Evolutionary conservation across 2,888 invertebrate genomes (phyloP), one percentile per base, ranked within the genome.

Genomic region (Epistrophe grossulariae): DNA sequence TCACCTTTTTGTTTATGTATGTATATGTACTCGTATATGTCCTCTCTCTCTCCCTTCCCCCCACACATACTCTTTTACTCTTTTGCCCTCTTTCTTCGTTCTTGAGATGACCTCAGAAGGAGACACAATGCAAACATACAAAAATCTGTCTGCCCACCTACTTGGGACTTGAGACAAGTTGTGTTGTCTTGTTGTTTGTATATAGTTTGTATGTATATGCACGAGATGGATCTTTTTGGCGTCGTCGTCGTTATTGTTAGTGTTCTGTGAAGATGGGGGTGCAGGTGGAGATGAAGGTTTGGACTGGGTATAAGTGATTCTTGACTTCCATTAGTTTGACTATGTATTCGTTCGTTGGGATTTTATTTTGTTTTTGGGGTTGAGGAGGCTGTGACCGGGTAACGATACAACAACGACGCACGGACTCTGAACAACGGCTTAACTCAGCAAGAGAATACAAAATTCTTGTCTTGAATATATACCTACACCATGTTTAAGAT

Each of bases 61-160:
- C 59, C 15, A 2, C 15, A 8, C 4, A 31, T 4, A 24, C 38
- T 15, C 40, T 24, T 62, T 24, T 62, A 38, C 28, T 38, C 50
- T 68, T 50, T 28, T 52, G 24, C 17, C 48, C 60, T 70, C 50
- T 40, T 70, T 70, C 70, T 28, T 28, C 55, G 70, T 40, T 50
- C 52, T 55, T 70, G 59, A 38, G 74, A 87, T 83, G 87, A 87
- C 87, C 87, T 79, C 71, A 87, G 80, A 70, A 72, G 83, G 74
- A 79, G 83, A 83, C 73, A 72, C 73, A 77, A 72, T 83, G 64
- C 71, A 55, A 80, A 62, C 73, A 62, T 48, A 78, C 50, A 45
- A 76, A 79, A 76, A 64, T 72, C 79, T 62, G 83, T 87, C 87
- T 79, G 68, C 83, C 87, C 79, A 83, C 79, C 71, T 71, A 74